phyloP scores from a whole-genome alignment of 2,797 vertebrate species.

The Tangara arthus region DNA sequence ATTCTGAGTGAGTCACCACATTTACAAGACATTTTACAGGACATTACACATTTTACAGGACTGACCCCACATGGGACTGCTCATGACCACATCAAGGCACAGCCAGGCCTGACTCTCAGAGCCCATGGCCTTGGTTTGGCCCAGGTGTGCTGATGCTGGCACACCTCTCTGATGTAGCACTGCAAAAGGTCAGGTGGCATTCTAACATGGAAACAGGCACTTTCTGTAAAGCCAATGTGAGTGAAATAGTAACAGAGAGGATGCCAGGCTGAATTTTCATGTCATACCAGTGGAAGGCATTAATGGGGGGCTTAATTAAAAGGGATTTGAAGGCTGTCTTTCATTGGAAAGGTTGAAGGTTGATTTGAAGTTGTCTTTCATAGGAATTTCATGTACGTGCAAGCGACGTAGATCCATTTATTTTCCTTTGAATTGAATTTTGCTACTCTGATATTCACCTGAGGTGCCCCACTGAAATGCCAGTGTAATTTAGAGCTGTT shows the following conservation, averaged over 20 bases:
- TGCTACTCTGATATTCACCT: not conserved
- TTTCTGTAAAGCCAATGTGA: not conserved
- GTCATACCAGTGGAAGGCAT: not conserved
- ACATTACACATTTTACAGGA: not conserved
- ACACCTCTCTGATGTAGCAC: accelerated
- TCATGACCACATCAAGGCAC: not conserved
- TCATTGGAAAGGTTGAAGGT: not conserved
- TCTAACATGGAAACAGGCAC: not conserved
- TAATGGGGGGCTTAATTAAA: not conserved
- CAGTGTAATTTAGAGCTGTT: not conserved
- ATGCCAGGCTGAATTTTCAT: not conserved
- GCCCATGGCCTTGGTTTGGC: not conserved
- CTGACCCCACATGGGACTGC: not conserved
- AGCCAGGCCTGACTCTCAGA: not conserved
- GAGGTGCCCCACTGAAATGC: not conserved
- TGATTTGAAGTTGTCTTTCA: not conserved
- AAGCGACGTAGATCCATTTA: accelerated
- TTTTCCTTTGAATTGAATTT: not conserved
- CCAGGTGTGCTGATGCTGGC: not conserved
- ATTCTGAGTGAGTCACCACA: not conserved
- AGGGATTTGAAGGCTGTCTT: not conserved
- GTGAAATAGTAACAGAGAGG: not conserved
- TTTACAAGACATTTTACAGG: not conserved
- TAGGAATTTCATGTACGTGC: not conserved
- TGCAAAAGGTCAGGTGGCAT: not conserved